phyloP scores from a whole-genome alignment of 2,797 vertebrate species.

The Lateolabrax maculatus region DNA sequence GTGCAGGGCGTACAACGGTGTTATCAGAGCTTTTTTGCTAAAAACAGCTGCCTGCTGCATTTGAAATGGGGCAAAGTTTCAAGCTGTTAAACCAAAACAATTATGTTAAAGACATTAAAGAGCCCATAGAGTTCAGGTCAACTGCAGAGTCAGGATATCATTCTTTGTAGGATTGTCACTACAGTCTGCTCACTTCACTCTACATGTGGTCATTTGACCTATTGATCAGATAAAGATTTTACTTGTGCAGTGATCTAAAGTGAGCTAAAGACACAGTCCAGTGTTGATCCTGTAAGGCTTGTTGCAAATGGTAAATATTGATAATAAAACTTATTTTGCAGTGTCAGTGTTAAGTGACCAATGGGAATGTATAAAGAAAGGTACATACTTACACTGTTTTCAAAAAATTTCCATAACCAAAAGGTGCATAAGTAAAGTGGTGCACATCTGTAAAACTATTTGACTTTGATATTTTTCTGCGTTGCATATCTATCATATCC shows the following conservation, averaged over 20 bases:
- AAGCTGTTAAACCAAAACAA: not conserved
- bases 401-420: too few species aligned
- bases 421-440: not conserved
- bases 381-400: not conserved
- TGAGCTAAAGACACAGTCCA: not conserved
- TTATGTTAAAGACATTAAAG: not conserved
- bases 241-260: too few species aligned
- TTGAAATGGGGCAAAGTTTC: not conserved
- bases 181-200: too few species aligned
- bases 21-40: not conserved
- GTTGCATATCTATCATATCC: constrained; percentile 9
- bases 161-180: not conserved
- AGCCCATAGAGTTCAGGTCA: not conserved
- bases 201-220: not conserved
- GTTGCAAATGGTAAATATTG: not conserved
- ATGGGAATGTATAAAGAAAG: not conserved
- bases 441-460: not conserved
- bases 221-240: not conserved
- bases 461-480: not conserved
- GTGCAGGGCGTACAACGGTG: not conserved
- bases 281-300: not conserved
- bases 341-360: not conserved
- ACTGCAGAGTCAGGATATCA: not conserved
- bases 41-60: not conserved
- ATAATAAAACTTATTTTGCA: not conserved